These are phyloP conservation scores for Adelphocoris suturalis DNA, from an alignment of 2,888 invertebrate genomes.

Conservation along the genomic window DNA sequence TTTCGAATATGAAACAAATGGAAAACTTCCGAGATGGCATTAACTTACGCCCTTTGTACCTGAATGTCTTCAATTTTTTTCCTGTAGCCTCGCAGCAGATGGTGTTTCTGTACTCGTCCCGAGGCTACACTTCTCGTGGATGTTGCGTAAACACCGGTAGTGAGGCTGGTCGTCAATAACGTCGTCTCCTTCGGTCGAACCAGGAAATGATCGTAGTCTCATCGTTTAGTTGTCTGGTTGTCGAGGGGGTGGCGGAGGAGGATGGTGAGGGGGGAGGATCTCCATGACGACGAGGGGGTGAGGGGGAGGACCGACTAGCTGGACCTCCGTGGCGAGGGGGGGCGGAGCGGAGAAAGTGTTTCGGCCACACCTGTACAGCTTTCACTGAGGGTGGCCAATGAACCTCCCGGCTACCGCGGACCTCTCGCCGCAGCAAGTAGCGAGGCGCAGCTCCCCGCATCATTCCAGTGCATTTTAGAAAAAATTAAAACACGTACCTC, in stretches of 20 bases:
- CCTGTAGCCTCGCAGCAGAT: no score
- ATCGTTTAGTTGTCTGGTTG: not conserved
- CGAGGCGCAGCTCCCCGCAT: not conserved
- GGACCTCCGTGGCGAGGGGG: slow-evolving; percentile 27
- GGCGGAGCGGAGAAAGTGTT: slow-evolving; percentile 60
- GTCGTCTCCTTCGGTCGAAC: slow-evolving; percentile 6
- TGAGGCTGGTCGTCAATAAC: slow-evolving; percentile 28
- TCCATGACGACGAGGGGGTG: not conserved
- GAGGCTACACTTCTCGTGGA: not conserved
- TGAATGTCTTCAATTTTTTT: no score
- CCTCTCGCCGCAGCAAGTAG: not conserved
- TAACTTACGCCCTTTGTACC: no score
- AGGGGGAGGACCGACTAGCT: not conserved
- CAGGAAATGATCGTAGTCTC: slow-evolving; percentile 40
- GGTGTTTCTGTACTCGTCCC: not conserved
- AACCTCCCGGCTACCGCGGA: slow-evolving; percentile 40
- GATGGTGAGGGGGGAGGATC: not conserved
- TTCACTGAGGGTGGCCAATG: slow-evolving; percentile 68
- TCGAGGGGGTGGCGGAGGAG: not conserved
- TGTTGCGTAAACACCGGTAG: slow-evolving; percentile 35
- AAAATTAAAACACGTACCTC: no score
- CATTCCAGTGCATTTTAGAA: no score
- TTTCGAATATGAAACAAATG: no score
- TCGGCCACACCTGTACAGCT: slow-evolving; percentile 69
- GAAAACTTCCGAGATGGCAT: no score